Base-by-base conservation (phyloP, 2,797 vertebrate species). In the Darevskia nairensis region DNA sequence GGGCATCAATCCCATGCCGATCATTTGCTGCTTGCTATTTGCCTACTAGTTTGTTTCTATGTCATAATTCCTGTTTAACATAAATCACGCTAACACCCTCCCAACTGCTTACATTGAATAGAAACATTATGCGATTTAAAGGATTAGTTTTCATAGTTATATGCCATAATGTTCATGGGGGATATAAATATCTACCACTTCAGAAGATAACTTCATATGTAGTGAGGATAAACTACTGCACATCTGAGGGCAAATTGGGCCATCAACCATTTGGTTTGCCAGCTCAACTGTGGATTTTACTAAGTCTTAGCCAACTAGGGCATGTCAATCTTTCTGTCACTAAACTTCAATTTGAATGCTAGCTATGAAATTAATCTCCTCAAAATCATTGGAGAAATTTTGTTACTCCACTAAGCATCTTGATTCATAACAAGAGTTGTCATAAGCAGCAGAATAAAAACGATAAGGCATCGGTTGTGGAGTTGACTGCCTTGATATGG, bases 311-410 rank as follows among this genome's bases (percentile, higher is more conserved):
- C 83, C 83, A 88, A 84, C 87, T 90, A 74, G 50, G 55, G 2
- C 80, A 76, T 23, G 68, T 44, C 41, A 88, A 69, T 68, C 44
- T 82, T 93, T 86, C 25, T 92, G 85, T 29, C 35, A 55, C 68
- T 84, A 66, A 79, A 79, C 85, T 79, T 75, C 11, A 59, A n/a
- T 86, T 86, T 19, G 79, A 85, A 23, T 88, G 32, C 39, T 71
- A 89, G 13, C 79, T 88, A 41, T 82, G 79, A 88, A 93, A 91
- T 88, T 86, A 66, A 88, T 89, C 86, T 90, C 71, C 61, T n/a
- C 41, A 32, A 64, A 68, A 64, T 35, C n/a, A 13, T 35, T 68
- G 29, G 8, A 7, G 1, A 80, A 71, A 32, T 82, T 66, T 86
- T 90, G n/a, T 68, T 84, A 86, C 3, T 76, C 75, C 71, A 76